phyloP scores from a whole-genome alignment of 2,888 invertebrate genomes.

The Diabrotica balteata region DNA sequence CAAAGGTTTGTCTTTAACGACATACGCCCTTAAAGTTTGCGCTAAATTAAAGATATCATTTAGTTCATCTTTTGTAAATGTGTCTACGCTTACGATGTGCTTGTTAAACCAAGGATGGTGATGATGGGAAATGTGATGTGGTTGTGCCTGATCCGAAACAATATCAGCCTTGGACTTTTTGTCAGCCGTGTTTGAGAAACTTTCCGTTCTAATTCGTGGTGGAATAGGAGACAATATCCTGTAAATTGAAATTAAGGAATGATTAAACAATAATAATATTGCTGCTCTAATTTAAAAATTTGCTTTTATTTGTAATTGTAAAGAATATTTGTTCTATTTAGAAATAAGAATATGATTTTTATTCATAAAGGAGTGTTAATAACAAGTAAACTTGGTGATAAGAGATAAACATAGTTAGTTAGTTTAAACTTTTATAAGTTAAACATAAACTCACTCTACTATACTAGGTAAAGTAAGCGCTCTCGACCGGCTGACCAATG shows the following conservation, averaged over 20 bases:
- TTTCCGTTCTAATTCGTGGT: constrained; percentile 50
- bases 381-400: no score
- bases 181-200: constrained; percentile 46
- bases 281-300: no score
- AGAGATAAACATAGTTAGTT: no score
- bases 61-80: constrained; percentile 86
- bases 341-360: no score
- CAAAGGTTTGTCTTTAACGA: constrained; percentile 82
- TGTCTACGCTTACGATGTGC: constrained; percentile 84
- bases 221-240: constrained; percentile 47
- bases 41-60: constrained; percentile 95
- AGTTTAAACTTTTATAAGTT: no score
- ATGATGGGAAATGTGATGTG: constrained; percentile 35
- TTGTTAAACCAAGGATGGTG: constrained; percentile 71
- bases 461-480: no score
- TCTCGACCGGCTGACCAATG: no score
- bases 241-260: neutral
- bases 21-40: constrained; percentile 81
- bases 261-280: no score
- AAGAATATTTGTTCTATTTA: no score
- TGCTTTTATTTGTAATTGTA: no score
- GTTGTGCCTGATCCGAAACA: constrained; percentile 39
- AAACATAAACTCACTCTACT: no score
- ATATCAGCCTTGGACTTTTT: constrained; percentile 41
- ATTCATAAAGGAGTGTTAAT: no score